Evolutionary conservation across 2,888 invertebrate species (phyloP).

Genomic region (Philereme vetulata): DNA sequence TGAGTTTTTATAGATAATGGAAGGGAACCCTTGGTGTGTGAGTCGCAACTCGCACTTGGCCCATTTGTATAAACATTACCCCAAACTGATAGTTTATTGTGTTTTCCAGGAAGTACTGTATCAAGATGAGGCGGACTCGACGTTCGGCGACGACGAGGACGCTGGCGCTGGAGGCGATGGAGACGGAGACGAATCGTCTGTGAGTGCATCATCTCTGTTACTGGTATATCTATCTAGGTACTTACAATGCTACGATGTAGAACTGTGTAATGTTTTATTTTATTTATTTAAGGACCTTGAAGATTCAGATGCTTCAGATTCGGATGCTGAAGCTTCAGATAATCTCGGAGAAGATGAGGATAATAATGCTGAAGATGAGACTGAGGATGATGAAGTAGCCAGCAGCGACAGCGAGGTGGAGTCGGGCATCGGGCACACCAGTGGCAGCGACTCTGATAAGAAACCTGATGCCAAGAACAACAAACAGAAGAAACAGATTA

Average conservation of each 20-base stretch:
- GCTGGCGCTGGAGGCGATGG: slow-evolving; percentile 34
- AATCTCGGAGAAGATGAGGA: slow-evolving; percentile 38
- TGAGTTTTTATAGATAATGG: too few species aligned
- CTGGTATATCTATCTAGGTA: not conserved
- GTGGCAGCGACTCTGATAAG: slow-evolving; percentile 49
- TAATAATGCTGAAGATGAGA: slow-evolving; percentile 53
- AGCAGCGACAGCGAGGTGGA: slow-evolving; percentile 50
- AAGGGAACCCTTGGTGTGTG: too few species aligned
- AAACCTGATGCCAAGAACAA: slow-evolving; percentile 29
- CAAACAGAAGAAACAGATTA: slow-evolving; percentile 30
- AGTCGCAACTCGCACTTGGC: too few species aligned
- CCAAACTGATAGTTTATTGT: not conserved
- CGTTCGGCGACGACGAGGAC: slow-evolving; percentile 59
- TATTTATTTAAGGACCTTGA: slow-evolving; percentile 54
- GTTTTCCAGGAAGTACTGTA: slow-evolving; percentile 76
- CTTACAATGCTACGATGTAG: not conserved
- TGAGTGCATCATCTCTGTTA: slow-evolving; percentile 43
- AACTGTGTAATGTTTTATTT: not conserved
- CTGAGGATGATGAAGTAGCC: slow-evolving; percentile 55
- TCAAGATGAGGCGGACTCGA: slow-evolving; percentile 82
- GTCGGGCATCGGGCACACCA: slow-evolving; percentile 38
- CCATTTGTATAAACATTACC: too few species aligned
- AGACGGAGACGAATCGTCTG: slow-evolving; percentile 59
- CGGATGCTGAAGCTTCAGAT: slow-evolving; percentile 31
- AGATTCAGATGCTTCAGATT: slow-evolving; percentile 56